Percentiles rank a stretch among this genome's conserved stretches.
Conservation (phyloP, 64 coral and sea anemone genomes). For the Anthopleura sola region DNA sequence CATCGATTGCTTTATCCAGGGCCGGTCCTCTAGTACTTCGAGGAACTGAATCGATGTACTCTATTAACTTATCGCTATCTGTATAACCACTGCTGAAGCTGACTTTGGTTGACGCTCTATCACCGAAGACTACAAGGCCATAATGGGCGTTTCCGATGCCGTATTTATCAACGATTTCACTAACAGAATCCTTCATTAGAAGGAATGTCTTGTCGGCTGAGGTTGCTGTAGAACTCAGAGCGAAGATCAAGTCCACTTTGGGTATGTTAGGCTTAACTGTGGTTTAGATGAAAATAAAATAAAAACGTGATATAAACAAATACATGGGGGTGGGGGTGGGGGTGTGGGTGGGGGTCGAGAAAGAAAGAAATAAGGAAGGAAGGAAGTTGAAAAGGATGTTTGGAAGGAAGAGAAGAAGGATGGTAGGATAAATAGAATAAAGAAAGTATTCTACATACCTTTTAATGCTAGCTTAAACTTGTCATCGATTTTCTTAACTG, state of each 20-base stretch:
- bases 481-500: not conserved
- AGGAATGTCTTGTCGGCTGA: conserved; percentile 22
- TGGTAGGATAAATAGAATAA: too few relatives aligned
- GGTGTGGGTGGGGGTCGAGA: too few relatives aligned
- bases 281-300: not conserved
- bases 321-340: not conserved
- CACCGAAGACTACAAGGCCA: conserved; percentile 63
- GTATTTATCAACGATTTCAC: conserved; percentile 54
- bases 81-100: conserved; percentile 21
- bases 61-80: not conserved
- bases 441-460: not conserved
- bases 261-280: conserved; percentile 9
- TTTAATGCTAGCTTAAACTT: not conserved
- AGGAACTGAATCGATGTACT: conserved; percentile 16
- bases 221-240: conserved; percentile 35
- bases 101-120: conserved; percentile 41
- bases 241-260: conserved; percentile 56
- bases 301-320: not conserved
- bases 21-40: conserved; percentile 37
- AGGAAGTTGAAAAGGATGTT: too few relatives aligned
- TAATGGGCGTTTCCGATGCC: conserved; percentile 34
- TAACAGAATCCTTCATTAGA: conserved; percentile 55
- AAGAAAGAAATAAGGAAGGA: not conserved
- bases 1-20: conserved; percentile 49
- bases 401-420: too few relatives aligned